Conservation (phyloP, 30 jellyfish, hydroid and myxozoan genomes). For the Rhopilema esculentum region DNA sequence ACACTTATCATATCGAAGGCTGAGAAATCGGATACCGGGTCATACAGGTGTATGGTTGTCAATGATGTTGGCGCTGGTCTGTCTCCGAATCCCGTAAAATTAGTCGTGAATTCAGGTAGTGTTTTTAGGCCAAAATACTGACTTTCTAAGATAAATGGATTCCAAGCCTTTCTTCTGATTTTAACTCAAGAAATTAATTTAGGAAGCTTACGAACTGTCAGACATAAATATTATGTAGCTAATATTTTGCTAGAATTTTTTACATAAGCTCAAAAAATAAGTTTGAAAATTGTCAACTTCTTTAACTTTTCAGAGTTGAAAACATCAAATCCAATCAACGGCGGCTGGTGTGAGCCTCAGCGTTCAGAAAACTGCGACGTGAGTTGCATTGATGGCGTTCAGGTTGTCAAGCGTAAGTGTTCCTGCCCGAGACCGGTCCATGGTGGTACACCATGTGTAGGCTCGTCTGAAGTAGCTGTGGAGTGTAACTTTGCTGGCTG, state of each 20-base stretch:
- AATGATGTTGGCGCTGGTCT: slow-evolving; percentile 26
- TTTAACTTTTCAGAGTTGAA: not conserved
- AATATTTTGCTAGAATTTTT: no score
- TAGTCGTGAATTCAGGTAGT: slow-evolving; percentile 55
- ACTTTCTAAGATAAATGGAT: not conserved
- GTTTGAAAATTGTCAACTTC: not conserved
- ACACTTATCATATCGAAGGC: slow-evolving; percentile 20
- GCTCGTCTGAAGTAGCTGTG: not conserved
- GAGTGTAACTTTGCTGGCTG: not conserved
- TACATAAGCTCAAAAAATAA: no score
- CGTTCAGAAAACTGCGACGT: not conserved
- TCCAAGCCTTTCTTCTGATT: not conserved
- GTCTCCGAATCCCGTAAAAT: slow-evolving; percentile 13
- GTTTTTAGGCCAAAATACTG: not conserved
- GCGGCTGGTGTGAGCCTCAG: slow-evolving; percentile 40
- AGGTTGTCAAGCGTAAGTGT: not conserved
- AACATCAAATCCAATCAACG: slow-evolving; percentile 5
- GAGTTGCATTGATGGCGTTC: slow-evolving; percentile 1
- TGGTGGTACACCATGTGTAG: slow-evolving; percentile 5
- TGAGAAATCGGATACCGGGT: slow-evolving; percentile 27
- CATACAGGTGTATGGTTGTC: slow-evolving; percentile 45
- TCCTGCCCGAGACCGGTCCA: slow-evolving; percentile 18
- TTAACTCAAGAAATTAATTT: no score
- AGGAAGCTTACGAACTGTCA: no score
- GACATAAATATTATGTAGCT: no score